Conservation (phyloP, 2,888 invertebrate species). For the Malacosoma neustria region DNA sequence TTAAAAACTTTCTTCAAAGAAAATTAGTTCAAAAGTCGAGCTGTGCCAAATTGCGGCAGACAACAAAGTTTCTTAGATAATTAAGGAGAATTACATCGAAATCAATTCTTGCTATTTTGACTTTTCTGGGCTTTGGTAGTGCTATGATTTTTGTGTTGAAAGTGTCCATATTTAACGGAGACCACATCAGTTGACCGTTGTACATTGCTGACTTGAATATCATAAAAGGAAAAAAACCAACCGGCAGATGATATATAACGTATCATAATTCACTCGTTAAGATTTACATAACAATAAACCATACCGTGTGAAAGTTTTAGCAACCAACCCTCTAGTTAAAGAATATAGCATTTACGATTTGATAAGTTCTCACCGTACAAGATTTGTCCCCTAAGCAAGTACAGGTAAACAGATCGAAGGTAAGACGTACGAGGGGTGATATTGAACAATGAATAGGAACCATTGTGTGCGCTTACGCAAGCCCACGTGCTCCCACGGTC, state of each 20-base stretch:
- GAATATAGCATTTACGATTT: conserved; percentile 57
- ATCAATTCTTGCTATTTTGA: neutral
- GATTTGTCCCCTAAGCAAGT: conserved; percentile 56
- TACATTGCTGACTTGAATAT: too few species aligned
- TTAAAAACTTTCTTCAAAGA: neutral
- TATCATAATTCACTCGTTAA: too few species aligned
- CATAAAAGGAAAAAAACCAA: too few species aligned
- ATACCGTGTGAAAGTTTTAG: conserved; percentile 56
- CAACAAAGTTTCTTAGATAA: neutral
- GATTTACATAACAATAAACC: conserved; percentile 43
- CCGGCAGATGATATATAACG: too few species aligned
- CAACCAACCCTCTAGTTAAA: conserved; percentile 51
- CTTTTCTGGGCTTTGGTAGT: too few species aligned
- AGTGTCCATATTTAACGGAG: too few species aligned
- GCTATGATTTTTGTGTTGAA: too few species aligned
- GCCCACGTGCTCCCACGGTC: conserved; percentile 61
- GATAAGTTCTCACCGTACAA: conserved; percentile 60
- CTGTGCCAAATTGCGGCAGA: neutral
- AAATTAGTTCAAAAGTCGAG: neutral
- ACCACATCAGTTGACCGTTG: too few species aligned
- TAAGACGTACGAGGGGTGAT: conserved; percentile 64
- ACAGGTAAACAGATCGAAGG: conserved; percentile 67
- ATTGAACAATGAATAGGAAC: conserved; percentile 57
- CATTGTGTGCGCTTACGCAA: conserved; percentile 65
- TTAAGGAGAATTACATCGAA: neutral